Evolutionary conservation across 2,113 vertebrate species (phyloP).

Genomic region (Neomonachus schauinslandi): DNA sequence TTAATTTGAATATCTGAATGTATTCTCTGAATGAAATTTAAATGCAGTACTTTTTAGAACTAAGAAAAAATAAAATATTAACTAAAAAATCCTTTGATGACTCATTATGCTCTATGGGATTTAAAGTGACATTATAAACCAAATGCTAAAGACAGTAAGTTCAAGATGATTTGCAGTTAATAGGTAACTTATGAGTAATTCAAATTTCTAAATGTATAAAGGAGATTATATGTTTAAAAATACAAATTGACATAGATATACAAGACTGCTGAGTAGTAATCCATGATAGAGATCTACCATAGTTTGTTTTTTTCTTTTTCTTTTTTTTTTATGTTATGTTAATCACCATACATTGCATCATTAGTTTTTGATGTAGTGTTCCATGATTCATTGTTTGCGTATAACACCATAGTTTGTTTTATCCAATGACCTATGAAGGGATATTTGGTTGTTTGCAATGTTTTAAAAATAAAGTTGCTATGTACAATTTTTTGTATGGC

Average conservation of each 20-base stretch:
- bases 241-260: not conserved
- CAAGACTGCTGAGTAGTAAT: not conserved
- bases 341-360: too few relatives aligned
- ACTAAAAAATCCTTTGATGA: not conserved
- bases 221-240: not conserved
- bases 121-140: not conserved
- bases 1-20: not conserved
- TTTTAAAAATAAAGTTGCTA: not conserved
- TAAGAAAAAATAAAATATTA: not conserved
- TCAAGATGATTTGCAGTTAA: not conserved
- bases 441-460: not conserved
- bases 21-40: not conserved
- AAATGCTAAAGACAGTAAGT: not conserved
- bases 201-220: not conserved
- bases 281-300: not conserved
- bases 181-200: not conserved
- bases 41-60: not conserved
- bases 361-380: too few relatives aligned
- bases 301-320: not conserved
- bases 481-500: not conserved
- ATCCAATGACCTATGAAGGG: not conserved
- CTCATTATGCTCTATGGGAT: not conserved
- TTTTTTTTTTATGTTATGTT: too few relatives aligned
- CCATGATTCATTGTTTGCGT: too few relatives aligned
- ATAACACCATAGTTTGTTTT: not conserved